phyloP scores from a whole-genome alignment of 92 coral and sea anemone genomes.

The Palythoa grandiflora region DNA sequence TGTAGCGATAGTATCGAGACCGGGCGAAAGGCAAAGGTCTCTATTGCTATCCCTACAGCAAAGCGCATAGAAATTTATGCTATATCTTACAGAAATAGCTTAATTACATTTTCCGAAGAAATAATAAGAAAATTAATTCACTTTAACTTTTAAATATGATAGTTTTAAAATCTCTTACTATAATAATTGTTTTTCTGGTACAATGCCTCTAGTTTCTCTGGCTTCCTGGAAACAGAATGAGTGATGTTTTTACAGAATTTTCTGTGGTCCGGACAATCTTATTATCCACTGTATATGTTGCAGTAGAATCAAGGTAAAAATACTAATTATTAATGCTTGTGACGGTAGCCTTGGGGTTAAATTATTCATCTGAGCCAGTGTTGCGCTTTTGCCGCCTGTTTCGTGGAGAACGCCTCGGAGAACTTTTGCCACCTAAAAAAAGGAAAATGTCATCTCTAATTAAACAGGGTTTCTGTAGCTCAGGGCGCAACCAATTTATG shows the following conservation, averaged over 20 bases:
- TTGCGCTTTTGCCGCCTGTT: conserved; percentile 98
- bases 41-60: background rate
- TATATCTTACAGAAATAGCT: background rate
- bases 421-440: conserved; percentile 71
- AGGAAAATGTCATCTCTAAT: background rate
- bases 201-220: conserved; percentile 28
- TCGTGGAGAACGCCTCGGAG: conserved; percentile 99
- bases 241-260: background rate
- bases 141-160: conserved; percentile 39
- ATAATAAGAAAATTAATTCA: background rate
- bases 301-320: background rate
- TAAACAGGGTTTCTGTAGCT: too few species aligned
- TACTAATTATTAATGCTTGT: background rate
- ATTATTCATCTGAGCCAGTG: conserved; percentile 97
- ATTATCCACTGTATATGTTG: background rate
- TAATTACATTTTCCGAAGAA: background rate
- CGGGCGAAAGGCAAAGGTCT: too few species aligned
- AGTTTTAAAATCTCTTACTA: background rate
- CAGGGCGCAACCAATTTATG: too few species aligned
- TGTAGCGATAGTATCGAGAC: too few species aligned
- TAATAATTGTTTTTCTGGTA: conserved; percentile 1
- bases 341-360: background rate
- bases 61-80: background rate
- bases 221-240: conserved; percentile 21
- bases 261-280: background rate